These are phyloP conservation scores for Cremastinae sp. DNA, from an alignment of 2,888 invertebrate genomes.

Conservation along the genomic window DNA sequence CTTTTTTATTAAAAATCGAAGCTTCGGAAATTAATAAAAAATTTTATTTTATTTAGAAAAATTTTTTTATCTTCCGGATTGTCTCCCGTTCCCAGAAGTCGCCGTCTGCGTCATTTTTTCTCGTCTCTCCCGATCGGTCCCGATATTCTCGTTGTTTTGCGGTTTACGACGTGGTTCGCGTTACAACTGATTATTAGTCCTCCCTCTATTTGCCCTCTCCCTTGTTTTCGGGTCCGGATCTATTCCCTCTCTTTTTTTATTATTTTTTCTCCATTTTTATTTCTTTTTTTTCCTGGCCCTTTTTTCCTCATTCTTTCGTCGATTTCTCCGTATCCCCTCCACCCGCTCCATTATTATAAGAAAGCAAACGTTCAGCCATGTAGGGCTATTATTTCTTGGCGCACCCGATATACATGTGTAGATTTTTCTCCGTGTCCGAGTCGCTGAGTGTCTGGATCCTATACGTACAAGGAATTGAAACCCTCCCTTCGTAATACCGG, in stretches of 20 bases:
- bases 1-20: too few relatives aligned
- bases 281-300: conserved; percentile 48
- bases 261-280: neutral
- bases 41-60: too few relatives aligned
- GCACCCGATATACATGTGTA: conserved; percentile 63
- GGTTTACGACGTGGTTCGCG: conserved; percentile 78
- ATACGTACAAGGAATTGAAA: conserved; percentile 58
- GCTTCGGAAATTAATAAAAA: too few relatives aligned
- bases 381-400: conserved; percentile 71
- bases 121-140: conserved; percentile 53
- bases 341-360: conserved; percentile 70
- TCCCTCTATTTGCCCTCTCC: conserved; percentile 61
- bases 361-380: conserved; percentile 63
- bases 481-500: conserved; percentile 74
- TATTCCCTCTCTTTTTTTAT: conserved; percentile 41
- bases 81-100: conserved; percentile 45
- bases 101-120: conserved; percentile 21
- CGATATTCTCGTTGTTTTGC: conserved; percentile 77
- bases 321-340: conserved; percentile 53
- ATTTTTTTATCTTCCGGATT: conserved; percentile 11
- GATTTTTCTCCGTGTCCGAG: conserved; percentile 24
- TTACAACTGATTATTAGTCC: conserved; percentile 80
- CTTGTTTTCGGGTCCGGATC: conserved; percentile 10
- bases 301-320: conserved; percentile 42
- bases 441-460: neutral